Evolutionary conservation across 2,113 vertebrate species (phyloP), one percentile per base, ranked within the genome.

Genomic region (Trematocara unimaculatum): DNA sequence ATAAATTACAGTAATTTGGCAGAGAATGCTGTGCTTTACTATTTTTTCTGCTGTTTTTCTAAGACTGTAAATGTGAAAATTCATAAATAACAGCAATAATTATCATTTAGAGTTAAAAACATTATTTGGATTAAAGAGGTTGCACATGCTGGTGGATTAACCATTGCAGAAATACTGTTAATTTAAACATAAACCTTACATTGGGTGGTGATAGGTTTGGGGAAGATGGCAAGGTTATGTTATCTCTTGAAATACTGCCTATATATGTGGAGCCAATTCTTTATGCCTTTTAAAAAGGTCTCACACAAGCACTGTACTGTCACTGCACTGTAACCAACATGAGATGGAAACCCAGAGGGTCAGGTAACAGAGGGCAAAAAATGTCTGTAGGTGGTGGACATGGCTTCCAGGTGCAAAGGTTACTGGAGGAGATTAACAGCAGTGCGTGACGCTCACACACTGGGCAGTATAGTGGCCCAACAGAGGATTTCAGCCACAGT

Each of bases 401-500:
- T 51, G 54, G 38, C 4, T 9, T 9, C 7, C 78, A 91, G 79
- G 83, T 90, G 88, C 70, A 40, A 40, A 90, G 84, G 82, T 86
- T 67, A 35, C 26, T 9, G n/a, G 26, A 64, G 9, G 81, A 17
- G 56, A 54, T 62, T 83, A 79, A 58, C 60, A 45, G 40, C 84
- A 45, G 49, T 12, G 18, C 5, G 20, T 51, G 45, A 9, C 5
- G 12, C 74, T 79, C 51, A 33, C 70, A 79, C 42, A 53, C 35
- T n/a, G 8, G 42, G 49, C 18, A 78, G 35, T 14, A 45, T 5
- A 67, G 60, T 33, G 54, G 47, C 26, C 54, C 23, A 3, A 90
- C 84, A 92, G 81, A 88, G 31, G 82, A 55, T 58, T 93, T 94
- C 77, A 91, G 84, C 67, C 58, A 54, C 62, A 64, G 84, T 45